Conservation (phyloP, 2,888 invertebrate genomes). For the Philereme transversata region DNA sequence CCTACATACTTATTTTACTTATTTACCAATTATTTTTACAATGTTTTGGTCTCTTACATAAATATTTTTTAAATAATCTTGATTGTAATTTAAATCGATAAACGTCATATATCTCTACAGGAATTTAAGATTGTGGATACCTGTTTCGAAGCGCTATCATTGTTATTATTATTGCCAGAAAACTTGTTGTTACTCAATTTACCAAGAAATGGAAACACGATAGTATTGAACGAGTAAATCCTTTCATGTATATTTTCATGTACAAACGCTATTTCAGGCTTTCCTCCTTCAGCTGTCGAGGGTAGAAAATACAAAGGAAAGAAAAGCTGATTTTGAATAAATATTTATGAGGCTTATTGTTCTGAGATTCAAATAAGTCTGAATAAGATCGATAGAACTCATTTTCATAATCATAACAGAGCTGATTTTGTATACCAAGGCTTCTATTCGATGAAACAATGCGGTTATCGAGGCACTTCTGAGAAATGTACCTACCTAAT, state of each 20-base stretch:
- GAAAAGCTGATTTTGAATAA: slow-evolving; percentile 32
- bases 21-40: too few relatives aligned
- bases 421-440: slow-evolving; percentile 4
- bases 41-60: too few relatives aligned
- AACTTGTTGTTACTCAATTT: slow-evolving; percentile 8
- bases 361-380: slow-evolving; percentile 35
- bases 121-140: too few relatives aligned
- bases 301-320: slow-evolving; percentile 29
- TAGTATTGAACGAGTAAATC: slow-evolving; percentile 4
- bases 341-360: slow-evolving; percentile 41
- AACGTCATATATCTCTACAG: neutral
- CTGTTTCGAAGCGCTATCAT: too few relatives aligned
- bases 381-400: slow-evolving; percentile 21
- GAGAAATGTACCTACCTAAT: slow-evolving; percentile 8
- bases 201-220: slow-evolving; percentile 22
- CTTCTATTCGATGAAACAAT: slow-evolving; percentile 8
- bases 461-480: slow-evolving; percentile 11
- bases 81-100: neutral
- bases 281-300: slow-evolving; percentile 14
- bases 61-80: neutral
- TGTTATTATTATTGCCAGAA: too few relatives aligned
- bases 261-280: slow-evolving; percentile 14
- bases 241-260: slow-evolving; percentile 14
- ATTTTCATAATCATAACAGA: slow-evolving; percentile 23
- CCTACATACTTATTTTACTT: too few relatives aligned